phyloP scores from a whole-genome alignment of 2,888 invertebrate species.

The Cheilosia variabilis region DNA sequence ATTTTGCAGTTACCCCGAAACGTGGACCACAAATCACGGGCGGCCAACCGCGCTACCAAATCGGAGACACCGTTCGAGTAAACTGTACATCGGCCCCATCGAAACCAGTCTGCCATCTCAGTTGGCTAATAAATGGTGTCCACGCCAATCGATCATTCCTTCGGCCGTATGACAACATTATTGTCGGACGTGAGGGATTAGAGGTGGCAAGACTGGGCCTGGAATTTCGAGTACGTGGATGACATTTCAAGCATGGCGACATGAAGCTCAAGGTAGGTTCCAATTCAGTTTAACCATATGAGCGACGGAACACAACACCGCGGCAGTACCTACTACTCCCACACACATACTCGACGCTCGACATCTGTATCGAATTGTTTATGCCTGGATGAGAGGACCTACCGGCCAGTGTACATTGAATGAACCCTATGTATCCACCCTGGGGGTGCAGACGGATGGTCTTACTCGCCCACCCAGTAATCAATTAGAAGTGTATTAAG shows the following conservation, averaged over 20 bases:
- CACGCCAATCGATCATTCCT: conserved; percentile 86
- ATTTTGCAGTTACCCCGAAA: conserved; percentile 89
- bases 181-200: conserved; percentile 86
- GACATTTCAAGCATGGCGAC: conserved; percentile 93
- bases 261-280: conserved; percentile 90
- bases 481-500: conserved; percentile 69
- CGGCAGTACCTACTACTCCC: neutral
- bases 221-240: conserved; percentile 91
- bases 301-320: neutral
- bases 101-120: conserved; percentile 91
- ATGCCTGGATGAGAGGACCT: conserved; percentile 4
- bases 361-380: conserved; percentile 61
- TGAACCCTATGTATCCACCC: conserved; percentile 4
- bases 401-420: conserved; percentile 3
- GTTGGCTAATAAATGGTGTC: conserved; percentile 95
- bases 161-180: conserved; percentile 85
- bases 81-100: conserved; percentile 94
- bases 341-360: neutral
- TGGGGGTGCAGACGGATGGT: conserved; percentile 1
- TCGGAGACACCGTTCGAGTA: conserved; percentile 91
- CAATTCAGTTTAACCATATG: conserved; percentile 1
- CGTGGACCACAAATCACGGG: conserved; percentile 93
- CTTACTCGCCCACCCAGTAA: conserved; percentile 27
- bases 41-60: conserved; percentile 91
- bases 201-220: conserved; percentile 91